Evolutionary conservation across 1,140 invertebrate genomes (phyloP).

Genomic region (Arctopsyche grandis): DNA sequence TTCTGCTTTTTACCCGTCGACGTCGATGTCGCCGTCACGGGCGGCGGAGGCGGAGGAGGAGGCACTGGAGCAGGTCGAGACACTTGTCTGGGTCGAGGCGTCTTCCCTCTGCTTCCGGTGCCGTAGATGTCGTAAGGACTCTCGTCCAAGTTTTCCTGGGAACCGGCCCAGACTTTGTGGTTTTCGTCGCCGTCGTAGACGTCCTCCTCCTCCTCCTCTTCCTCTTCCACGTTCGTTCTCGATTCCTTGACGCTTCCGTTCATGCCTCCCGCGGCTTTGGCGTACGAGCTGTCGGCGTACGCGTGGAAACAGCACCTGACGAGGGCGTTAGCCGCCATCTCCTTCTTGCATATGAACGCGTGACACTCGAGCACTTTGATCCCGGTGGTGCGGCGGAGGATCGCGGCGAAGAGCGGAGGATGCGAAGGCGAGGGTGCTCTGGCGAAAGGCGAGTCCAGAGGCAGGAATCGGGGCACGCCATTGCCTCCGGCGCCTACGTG

Average conservation of each 20-base stretch:
- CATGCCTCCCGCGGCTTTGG: conserved; percentile 68
- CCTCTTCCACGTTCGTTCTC: conserved; percentile 65
- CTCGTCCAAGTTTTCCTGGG: conserved; percentile 77
- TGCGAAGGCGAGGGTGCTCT: conserved; percentile 85
- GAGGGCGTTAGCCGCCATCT: conserved; percentile 93
- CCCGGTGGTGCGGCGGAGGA: conserved; percentile 93
- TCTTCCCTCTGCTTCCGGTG: conserved; percentile 78
- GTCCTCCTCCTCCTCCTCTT: conserved; percentile 77
- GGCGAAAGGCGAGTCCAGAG: conserved; percentile 95
- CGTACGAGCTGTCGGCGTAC: conserved; percentile 93
- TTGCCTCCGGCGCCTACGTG: conserved; percentile 75
- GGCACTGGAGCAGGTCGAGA: conserved; percentile 80
- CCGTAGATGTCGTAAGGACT: conserved; percentile 78
- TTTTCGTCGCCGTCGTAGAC: conserved; percentile 92
- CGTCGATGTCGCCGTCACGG: conserved; percentile 61
- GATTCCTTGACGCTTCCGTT: conserved; percentile 65
- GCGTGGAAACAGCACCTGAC: conserved; percentile 95
- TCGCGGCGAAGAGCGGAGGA: conserved; percentile 97
- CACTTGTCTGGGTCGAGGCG: conserved; percentile 82
- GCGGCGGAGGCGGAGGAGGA: conserved; percentile 77
- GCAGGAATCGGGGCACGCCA: conserved; percentile 88
- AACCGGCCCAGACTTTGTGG: conserved; percentile 91
- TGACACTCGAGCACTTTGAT: conserved; percentile 99
- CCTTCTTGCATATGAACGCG: conserved; percentile 96
- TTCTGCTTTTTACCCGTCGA: conserved; percentile 67